These are phyloP conservation scores for Oncorhynchus masou DNA, from an alignment of 2,113 vertebrate species.

Conservation along the genomic window DNA sequence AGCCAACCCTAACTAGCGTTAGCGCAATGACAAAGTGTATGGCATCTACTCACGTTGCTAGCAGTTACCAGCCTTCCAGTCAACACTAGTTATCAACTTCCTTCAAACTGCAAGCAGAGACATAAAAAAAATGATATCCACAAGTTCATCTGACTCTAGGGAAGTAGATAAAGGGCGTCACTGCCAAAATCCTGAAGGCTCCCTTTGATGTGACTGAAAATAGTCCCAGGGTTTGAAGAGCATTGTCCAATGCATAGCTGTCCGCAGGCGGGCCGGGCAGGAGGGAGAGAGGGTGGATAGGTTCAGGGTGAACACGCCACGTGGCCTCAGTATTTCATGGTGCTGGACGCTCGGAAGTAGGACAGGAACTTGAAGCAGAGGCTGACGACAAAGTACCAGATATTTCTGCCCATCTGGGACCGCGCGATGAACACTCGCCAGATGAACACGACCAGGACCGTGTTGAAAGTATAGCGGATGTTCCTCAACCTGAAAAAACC, in stretches of 20 bases:
- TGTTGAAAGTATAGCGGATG: conserved; percentile 98
- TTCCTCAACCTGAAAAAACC: conserved; percentile 83
- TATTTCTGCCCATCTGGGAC: conserved; percentile 98
- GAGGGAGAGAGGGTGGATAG: neutral
- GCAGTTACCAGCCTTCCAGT: too few relatives aligned
- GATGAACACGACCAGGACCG: conserved; percentile 91
- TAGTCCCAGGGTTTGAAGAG: conserved; percentile 63
- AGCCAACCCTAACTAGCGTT: too few relatives aligned
- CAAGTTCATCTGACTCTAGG: too few relatives aligned
- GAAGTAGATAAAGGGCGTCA: too few relatives aligned
- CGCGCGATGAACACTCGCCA: conserved; percentile 97
- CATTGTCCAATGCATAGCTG: conserved; percentile 85
- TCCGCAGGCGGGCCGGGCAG: neutral
- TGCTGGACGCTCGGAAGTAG: conserved; percentile 98
- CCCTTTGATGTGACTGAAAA: neutral
- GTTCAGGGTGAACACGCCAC: neutral
- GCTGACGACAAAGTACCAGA: conserved; percentile 99
- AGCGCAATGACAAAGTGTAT: too few relatives aligned
- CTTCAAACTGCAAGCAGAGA: too few relatives aligned
- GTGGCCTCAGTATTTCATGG: conserved; percentile 88
- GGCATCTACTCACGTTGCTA: too few relatives aligned
- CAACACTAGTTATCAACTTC: too few relatives aligned
- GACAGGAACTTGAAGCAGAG: conserved; percentile 99
- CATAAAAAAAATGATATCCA: too few relatives aligned
- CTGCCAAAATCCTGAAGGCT: too few relatives aligned